Percentiles rank a stretch among this genome's conserved stretches.
Evolutionary conservation across 2,797 vertebrate genomes (phyloP).

Genomic region (Xenentodon cancila): DNA sequence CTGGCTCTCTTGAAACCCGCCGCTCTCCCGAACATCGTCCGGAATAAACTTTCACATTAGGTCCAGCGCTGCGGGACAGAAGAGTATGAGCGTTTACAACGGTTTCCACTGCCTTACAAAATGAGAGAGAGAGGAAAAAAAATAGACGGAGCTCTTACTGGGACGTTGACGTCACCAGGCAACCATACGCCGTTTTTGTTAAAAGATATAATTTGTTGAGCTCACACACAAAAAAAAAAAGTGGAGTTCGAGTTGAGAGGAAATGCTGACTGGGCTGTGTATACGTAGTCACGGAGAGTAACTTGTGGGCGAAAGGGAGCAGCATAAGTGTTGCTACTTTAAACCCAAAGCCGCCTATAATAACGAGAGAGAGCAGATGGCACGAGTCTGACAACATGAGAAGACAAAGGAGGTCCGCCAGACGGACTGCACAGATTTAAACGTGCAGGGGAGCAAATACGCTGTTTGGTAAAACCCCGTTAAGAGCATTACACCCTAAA

Average conservation of each 20-base stretch:
- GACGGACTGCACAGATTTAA: constrained; percentile 67
- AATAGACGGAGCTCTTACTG: constrained; percentile 21
- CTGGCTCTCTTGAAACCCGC: constrained; percentile 40
- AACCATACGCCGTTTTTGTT: constrained; percentile 40
- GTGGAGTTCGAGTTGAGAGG: background rate
- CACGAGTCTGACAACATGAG: constrained; percentile 50
- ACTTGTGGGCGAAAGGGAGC: constrained; percentile 45
- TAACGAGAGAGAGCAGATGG: constrained; percentile 76
- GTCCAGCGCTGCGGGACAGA: background rate
- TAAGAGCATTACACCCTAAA: constrained; percentile 63
- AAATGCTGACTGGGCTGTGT: background rate
- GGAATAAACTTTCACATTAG: constrained; percentile 10
- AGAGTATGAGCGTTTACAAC: background rate
- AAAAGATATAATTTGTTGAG: background rate
- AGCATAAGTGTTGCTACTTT: constrained; percentile 27
- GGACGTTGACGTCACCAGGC: constrained; percentile 73
- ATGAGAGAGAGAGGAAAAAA: too few species aligned
- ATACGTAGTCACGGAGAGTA: too few species aligned
- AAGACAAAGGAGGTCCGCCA: constrained; percentile 71
- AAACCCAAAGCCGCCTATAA: constrained; percentile 55
- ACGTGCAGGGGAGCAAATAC: constrained; percentile 51
- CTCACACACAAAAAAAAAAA: background rate
- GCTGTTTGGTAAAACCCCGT: constrained; percentile 49
- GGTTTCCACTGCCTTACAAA: constrained; percentile 19
- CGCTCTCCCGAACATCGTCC: constrained; percentile 59